phyloP scores from a whole-genome alignment of 2,797 vertebrate species.

The Cottoperca gobio region DNA sequence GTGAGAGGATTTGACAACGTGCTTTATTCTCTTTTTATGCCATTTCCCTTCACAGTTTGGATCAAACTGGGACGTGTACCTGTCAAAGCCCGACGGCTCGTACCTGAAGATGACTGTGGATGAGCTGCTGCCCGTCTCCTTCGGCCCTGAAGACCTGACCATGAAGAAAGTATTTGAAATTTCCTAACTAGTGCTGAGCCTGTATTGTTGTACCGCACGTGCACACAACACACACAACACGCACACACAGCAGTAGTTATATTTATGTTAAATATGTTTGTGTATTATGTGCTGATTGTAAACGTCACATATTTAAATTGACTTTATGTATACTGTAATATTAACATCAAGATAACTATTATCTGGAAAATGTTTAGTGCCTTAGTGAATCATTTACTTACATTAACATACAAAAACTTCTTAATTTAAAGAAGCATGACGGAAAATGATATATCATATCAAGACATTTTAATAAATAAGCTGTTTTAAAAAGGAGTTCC shows the following conservation, averaged over 20 bases:
- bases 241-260: constrained; percentile 16
- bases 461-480: constrained; percentile 75
- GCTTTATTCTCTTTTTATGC: not conserved
- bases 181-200: constrained; percentile 52
- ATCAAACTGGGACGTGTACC: constrained; percentile 85
- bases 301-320: constrained; percentile 28
- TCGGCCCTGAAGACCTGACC: constrained; percentile 88
- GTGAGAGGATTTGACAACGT: not conserved
- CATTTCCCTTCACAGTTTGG: constrained; percentile 87
- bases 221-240: constrained; percentile 1
- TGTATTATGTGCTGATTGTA: constrained; percentile 12
- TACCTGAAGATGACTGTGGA: constrained; percentile 83
- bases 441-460: constrained; percentile 40
- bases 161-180: constrained; percentile 67
- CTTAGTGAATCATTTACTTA: not conserved
- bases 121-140: constrained; percentile 90
- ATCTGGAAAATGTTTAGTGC: not conserved
- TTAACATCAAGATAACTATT: not conserved
- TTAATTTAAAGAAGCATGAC: constrained; percentile 44
- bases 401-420: constrained; percentile 45
- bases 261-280: constrained; percentile 52
- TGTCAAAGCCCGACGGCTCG: constrained; percentile 87
- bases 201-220: not conserved
- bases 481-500: constrained; percentile 35
- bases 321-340: not conserved